Conservation (phyloP, 2,888 invertebrate species). For the Yponomeuta plumbellus region DNA sequence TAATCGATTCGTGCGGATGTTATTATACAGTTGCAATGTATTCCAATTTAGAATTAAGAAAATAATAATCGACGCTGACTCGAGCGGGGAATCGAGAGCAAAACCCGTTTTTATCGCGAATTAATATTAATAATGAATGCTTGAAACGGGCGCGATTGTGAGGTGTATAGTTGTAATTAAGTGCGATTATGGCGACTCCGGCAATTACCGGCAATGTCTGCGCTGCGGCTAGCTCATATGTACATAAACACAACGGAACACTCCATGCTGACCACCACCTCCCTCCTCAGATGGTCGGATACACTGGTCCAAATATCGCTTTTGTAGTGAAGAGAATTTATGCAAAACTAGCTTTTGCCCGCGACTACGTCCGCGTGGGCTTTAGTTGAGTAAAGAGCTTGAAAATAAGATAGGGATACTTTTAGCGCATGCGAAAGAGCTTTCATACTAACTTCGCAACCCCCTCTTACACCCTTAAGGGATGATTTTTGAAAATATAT, state of each 20-base stretch:
- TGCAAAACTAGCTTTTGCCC: no score
- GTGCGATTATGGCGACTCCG: conserved; percentile 62
- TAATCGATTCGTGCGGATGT: not conserved
- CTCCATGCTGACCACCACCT: not conserved
- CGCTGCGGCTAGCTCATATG: conserved; percentile 37
- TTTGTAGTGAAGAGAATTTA: no score
- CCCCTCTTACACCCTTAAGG: no score
- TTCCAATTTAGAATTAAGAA: conserved; percentile 18
- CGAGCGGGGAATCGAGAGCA: conserved; percentile 33
- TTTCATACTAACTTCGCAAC: no score
- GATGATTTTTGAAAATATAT: no score
- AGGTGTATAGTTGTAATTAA: conserved; percentile 69
- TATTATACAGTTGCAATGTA: conserved; percentile 17
- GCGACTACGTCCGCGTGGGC: no score
- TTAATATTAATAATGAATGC: conserved; percentile 70
- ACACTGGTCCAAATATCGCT: no score
- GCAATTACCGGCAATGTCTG: conserved; percentile 61
- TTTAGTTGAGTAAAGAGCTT: no score
- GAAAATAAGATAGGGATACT: no score
- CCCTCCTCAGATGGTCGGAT: not conserved
- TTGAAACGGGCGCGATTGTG: conserved; percentile 65
- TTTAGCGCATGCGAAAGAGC: no score
- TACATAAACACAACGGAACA: conserved; percentile 13
- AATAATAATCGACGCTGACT: conserved; percentile 11
- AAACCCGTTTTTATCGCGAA: conserved; percentile 64